These are phyloP conservation scores for Brachypodius melanocephalos DNA, from an alignment of 2,113 vertebrate species.

Conservation along the genomic window DNA sequence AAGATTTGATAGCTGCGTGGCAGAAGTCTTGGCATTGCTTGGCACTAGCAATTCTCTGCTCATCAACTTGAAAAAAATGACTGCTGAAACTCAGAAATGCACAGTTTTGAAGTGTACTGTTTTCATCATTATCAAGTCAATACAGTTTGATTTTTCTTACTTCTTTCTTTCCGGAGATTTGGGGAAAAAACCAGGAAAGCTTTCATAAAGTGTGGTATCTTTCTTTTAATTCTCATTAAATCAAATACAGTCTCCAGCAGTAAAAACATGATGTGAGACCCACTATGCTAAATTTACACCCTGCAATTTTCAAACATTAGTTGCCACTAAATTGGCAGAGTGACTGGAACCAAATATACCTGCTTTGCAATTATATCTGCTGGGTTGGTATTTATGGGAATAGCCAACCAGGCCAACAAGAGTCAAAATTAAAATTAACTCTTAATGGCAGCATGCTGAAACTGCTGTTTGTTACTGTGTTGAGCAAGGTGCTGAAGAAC, in stretches of 20 bases:
- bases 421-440: conserved; percentile 42
- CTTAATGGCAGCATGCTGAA: not conserved
- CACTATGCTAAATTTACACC: conserved; percentile 67
- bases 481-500: not conserved
- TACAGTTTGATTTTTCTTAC: not conserved
- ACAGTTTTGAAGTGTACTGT: not conserved
- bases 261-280: conserved; percentile 20
- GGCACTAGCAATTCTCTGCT: not conserved
- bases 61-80: not conserved
- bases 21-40: not conserved
- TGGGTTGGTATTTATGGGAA: conserved; percentile 5
- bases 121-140: not conserved
- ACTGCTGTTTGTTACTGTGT: not conserved
- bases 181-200: not conserved
- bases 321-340: conserved; percentile 11
- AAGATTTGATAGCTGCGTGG: not conserved
- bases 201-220: not conserved
- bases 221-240: conserved; percentile 9
- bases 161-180: not conserved
- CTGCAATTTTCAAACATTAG: conserved; percentile 64
- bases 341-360: conserved; percentile 40
- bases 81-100: not conserved
- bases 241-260: conserved; percentile 39
- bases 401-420: conserved; percentile 21
- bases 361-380: conserved; percentile 65